Conservation (phyloP, 2,888 invertebrate genomes). For the Ischnus inquisitorius region DNA sequence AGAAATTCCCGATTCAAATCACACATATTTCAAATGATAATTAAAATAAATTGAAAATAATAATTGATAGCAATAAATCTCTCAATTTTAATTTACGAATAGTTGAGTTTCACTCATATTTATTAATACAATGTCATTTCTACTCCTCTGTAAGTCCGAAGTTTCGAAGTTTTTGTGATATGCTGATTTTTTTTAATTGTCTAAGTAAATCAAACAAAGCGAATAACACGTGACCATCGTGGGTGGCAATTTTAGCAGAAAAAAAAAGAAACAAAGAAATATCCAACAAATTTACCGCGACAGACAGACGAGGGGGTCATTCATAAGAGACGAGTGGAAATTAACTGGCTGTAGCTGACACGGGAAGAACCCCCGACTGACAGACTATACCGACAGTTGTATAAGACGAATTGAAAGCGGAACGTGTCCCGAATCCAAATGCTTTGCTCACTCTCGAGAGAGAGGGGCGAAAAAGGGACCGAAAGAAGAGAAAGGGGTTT, state of each 20-base stretch:
- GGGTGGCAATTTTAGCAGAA: slow-evolving; percentile 64
- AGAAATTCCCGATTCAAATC: too few species aligned
- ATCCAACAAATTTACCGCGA: slow-evolving; percentile 67
- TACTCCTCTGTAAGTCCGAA: too few species aligned
- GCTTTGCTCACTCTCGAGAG: slow-evolving; percentile 53
- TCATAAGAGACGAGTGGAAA: slow-evolving; percentile 71
- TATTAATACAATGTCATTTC: too few species aligned
- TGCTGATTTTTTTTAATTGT: too few species aligned
- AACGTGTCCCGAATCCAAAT: slow-evolving; percentile 72
- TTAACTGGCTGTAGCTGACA: slow-evolving; percentile 73
- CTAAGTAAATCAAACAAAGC: neutral
- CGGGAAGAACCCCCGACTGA: slow-evolving; percentile 67
- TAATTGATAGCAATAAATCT: too few species aligned
- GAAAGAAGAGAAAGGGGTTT: slow-evolving; percentile 51
- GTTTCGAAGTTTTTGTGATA: too few species aligned
- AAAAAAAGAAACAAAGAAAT: slow-evolving; percentile 24
- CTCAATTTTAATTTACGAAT: too few species aligned
- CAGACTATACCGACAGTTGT: slow-evolving; percentile 73
- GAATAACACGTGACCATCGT: slow-evolving; percentile 44
- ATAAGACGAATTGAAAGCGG: slow-evolving; percentile 73
- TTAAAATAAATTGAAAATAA: too few species aligned
- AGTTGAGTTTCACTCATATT: too few species aligned
- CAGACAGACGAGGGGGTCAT: slow-evolving; percentile 65
- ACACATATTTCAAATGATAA: too few species aligned
- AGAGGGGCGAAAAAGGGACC: slow-evolving; percentile 44